Evolutionary conservation across 2,888 invertebrate genomes (phyloP).

Genomic region (Eulithis prunata): DNA sequence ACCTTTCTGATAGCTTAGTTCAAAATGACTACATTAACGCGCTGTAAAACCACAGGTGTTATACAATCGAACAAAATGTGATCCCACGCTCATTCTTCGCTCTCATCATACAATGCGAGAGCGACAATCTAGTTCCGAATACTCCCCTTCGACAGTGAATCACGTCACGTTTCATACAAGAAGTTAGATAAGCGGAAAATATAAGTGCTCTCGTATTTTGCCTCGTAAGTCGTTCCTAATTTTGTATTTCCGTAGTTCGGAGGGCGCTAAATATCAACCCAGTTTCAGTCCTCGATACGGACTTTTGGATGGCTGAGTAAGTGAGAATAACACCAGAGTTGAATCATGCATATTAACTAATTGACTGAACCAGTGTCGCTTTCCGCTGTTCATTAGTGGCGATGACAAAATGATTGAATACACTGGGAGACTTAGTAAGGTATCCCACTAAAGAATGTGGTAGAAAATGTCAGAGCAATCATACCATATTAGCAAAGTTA

Average conservation of each 20-base stretch:
- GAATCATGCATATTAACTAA: too few species aligned
- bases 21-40: slow-evolving; percentile 42
- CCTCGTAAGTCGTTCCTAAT: background rate
- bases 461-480: slow-evolving; percentile 32
- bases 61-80: slow-evolving; percentile 52
- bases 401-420: too few species aligned
- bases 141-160: slow-evolving; percentile 45
- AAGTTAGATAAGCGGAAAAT: slow-evolving; percentile 24
- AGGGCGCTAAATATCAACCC: background rate
- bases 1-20: slow-evolving; percentile 54
- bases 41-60: slow-evolving; percentile 52
- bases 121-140: slow-evolving; percentile 54
- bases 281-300: too few species aligned
- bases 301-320: too few species aligned
- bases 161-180: slow-evolving; percentile 33
- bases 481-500: slow-evolving; percentile 23
- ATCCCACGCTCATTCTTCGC: slow-evolving; percentile 61
- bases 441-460: slow-evolving; percentile 22
- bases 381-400: too few species aligned
- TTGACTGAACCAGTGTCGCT: too few species aligned
- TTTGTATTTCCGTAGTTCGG: background rate
- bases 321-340: too few species aligned
- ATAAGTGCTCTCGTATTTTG: background rate
- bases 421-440: background rate
- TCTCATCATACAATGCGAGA: slow-evolving; percentile 52